Percentiles rank a stretch among this genome's conserved stretches.
Conservation (phyloP, 2,113 vertebrate species). For the Rhabdornis inornatus region DNA sequence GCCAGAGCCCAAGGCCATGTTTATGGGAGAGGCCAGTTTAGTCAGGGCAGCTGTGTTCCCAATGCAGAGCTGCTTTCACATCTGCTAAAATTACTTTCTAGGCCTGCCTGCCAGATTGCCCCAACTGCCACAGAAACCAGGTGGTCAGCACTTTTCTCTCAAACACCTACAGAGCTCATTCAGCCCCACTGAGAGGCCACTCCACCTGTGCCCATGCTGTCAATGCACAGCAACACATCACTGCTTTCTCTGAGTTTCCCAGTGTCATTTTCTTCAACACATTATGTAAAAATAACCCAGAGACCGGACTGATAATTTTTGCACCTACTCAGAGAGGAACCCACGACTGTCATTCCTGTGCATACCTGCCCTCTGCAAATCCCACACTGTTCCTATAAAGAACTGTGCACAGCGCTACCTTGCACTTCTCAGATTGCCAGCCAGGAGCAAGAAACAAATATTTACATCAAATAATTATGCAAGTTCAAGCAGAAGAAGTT, state of each 20-base stretch:
- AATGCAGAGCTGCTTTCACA: background rate
- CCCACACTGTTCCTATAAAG: background rate
- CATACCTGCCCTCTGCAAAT: background rate
- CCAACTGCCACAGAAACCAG: background rate
- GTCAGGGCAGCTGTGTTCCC: background rate
- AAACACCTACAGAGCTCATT: background rate
- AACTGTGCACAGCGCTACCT: background rate
- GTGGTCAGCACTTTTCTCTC: background rate
- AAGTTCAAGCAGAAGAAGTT: background rate
- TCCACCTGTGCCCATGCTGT: rapidly evolving
- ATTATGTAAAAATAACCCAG: background rate
- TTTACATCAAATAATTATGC: background rate
- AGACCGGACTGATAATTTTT: background rate
- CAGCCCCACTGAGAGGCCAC: background rate
- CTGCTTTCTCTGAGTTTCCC: background rate
- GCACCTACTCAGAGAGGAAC: background rate
- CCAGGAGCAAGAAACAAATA: background rate
- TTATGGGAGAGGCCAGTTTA: background rate
- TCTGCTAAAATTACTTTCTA: background rate
- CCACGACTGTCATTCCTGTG: background rate
- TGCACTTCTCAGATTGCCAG: background rate
- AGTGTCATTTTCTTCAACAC: background rate
- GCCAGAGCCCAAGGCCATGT: background rate
- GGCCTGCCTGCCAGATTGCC: background rate
- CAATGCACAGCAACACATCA: background rate